Base-by-base conservation (phyloP, 2,888 invertebrate genomes). In the Zhuqinia jingwanae region DNA sequence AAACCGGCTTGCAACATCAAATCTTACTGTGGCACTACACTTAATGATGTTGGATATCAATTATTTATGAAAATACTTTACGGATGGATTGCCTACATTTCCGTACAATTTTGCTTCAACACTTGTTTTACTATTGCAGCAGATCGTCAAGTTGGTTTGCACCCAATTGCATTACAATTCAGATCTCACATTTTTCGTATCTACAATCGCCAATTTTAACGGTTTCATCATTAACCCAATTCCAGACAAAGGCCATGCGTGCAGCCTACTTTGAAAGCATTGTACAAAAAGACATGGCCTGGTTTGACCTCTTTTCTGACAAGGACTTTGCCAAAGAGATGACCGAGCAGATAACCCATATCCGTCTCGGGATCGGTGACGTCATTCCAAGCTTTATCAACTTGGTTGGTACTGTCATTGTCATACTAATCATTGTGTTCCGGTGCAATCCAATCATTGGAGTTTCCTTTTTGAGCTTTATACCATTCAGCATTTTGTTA, bases 311-410 rank as follows among this genome's bases (percentile, higher is more conserved):
- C 2, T 87, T 77, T 50, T 81, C 85, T 0, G 85, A 85, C 60
- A 82, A 87, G 2, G 87, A 88, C 47, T 87, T 88, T 45, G 77
- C 85, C 13, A 75, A 85, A 11, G 70, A 86, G 6, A 89, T 88
- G 79, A 88, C 76, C 0, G 58, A 86, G 87, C 88, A 86, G 36
- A 65, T 88, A 11, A 85, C 86, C 10, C 70, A 84, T 15, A 79
- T 90, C n/a, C 56, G 89, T 30, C n/a, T 68, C 13, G 90, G 89
- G 11, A 89, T 89, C 11, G 90, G 89, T 3, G 89, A 87, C 27
- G 63, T 73, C 5, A 56, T 89, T 47, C 85, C 87, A 5, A 76
- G 30, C 15, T 58, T 87, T 11, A 27, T 88, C 17, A 81, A 75
- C 13, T 30, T 70, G 20, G 22, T 84, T 8, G 58, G 56, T 15